Conservation (phyloP, 1,140 invertebrate species). For the Pteromalus puparum region DNA sequence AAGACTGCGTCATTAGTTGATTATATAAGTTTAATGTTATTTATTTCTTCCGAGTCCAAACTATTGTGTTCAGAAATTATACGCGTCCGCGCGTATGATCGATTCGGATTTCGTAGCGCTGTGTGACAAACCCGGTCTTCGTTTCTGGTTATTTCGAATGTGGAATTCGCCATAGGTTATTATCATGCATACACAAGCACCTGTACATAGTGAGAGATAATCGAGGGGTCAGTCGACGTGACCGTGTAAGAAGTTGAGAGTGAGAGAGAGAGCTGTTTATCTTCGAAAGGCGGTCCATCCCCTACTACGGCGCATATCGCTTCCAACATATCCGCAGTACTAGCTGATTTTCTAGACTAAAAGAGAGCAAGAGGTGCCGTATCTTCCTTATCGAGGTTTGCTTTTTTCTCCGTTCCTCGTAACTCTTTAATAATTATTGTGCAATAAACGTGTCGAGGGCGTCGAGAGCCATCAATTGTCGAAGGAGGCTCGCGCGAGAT, state of each 20-base stretch:
- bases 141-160: background rate
- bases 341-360: slow-evolving; percentile 53
- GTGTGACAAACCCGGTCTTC: background rate
- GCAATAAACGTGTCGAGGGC: slow-evolving; percentile 49
- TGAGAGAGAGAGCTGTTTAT: background rate
- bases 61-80: background rate
- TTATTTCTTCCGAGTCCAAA: background rate
- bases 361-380: slow-evolving; percentile 41
- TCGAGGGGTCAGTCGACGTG: background rate
- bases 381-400: slow-evolving; percentile 41
- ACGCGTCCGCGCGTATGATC: background rate
- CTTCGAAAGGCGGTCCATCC: slow-evolving; percentile 39
- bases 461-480: slow-evolving; percentile 24
- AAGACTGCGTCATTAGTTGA: background rate
- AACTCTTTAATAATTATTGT: slow-evolving; percentile 51
- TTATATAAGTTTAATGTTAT: background rate
- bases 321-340: slow-evolving; percentile 67
- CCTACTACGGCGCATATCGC: slow-evolving; percentile 64
- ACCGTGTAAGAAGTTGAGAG: slow-evolving; percentile 6
- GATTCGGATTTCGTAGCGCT: background rate
- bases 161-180: background rate
- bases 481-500: slow-evolving; percentile 6
- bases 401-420: slow-evolving; percentile 47
- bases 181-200: background rate
- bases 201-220: background rate